Evolutionary conservation across 2,888 invertebrate genomes (phyloP).

Genomic region (Girardia tigrina): DNA sequence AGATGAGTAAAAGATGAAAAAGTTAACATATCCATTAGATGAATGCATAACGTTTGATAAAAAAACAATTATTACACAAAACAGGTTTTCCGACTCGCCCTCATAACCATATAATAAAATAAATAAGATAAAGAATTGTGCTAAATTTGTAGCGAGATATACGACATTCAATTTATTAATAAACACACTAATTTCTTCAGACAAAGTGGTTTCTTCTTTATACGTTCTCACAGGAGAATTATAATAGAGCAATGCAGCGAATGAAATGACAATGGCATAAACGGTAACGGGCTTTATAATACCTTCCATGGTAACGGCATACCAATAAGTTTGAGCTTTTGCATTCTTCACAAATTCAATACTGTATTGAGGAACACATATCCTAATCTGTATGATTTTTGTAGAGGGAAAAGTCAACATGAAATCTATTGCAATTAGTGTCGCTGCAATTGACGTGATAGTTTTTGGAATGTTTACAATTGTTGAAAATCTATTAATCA

Average conservation of each 20-base stretch:
- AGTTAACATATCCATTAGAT: neutral
- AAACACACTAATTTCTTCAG: too few species aligned
- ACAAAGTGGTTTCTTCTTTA: too few species aligned
- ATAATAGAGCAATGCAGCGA: too few species aligned
- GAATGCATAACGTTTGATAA: too few species aligned
- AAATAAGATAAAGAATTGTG: too few species aligned
- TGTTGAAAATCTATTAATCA: neutral
- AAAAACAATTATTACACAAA: too few species aligned
- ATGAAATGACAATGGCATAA: neutral
- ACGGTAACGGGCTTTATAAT: neutral
- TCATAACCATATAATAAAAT: too few species aligned
- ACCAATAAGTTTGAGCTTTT: neutral
- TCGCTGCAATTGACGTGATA: neutral
- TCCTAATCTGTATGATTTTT: neutral
- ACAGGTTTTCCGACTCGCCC: too few species aligned
- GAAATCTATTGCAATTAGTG: neutral
- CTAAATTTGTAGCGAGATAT: too few species aligned
- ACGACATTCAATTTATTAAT: too few species aligned
- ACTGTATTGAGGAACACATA: neutral
- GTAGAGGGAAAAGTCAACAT: neutral
- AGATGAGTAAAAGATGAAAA: neutral
- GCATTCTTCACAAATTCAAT: neutral
- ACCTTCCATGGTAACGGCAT: neutral
- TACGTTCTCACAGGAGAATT: too few species aligned
- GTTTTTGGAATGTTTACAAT: neutral